Base-by-base conservation (phyloP, 2,888 invertebrate genomes). In the Tenthredo notha region DNA sequence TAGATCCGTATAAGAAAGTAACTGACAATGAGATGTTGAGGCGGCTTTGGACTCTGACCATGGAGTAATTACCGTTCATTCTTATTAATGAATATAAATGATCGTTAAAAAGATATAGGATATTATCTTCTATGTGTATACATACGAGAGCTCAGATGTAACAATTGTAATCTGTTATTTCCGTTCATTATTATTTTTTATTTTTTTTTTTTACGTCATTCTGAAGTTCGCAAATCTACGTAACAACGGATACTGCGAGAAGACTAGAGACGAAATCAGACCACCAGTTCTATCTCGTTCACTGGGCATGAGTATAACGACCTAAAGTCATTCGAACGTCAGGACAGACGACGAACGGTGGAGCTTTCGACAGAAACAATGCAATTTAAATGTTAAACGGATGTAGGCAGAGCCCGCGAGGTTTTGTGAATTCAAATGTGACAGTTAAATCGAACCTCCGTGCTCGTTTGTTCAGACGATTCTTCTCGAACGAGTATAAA, bases 301-400 rank as follows among this genome's bases (percentile, higher is more conserved):
- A 33, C 40, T 37, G 80, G 61, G 80, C n/a, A 83, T 58, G 43
- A 47, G 67, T 43, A 61, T 43, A 80, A 7, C 40, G 83, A 83
- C 65, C 47, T 47, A 50, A 33, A 43, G 43, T 65, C 67, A 83
- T 83, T 67, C 54, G 47, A 83, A 83, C 83, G 83, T 83, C 70
- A 40, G 61, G 29, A 80, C 29, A 47, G 47, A 70, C 67, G 77
- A 54, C 12, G 47, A 67, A 65, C 67, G 70, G 33, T 18, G 29
- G 61, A 88, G 88, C 88, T 88, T 88, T 88, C 88, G 90, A 89
- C 90, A 89, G 90, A 90, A 90, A 90, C 91, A 90, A 90, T 91
- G 90, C 90, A 91, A 90, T 90, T 91, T 91, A 90, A 91, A 91
- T 91, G 90, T 90, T 90, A 90, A 90, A 88, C 91, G 90, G 88